Evolutionary conservation across 1,140 invertebrate genomes (phyloP).

Genomic region (Procambarus virginalis): DNA sequence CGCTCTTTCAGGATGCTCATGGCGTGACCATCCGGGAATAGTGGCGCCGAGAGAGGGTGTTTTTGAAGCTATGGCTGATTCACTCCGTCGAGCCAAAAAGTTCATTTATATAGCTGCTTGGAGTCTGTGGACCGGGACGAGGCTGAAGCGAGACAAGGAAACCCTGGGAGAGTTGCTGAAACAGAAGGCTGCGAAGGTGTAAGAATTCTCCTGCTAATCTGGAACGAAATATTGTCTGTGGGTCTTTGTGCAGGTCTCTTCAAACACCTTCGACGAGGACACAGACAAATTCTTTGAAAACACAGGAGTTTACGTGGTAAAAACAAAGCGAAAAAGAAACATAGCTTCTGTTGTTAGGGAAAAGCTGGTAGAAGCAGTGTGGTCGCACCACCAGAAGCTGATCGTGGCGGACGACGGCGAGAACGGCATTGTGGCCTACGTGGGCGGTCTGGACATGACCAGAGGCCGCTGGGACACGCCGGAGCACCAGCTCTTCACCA

Average conservation of each 20-base stretch:
- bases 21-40: neutral
- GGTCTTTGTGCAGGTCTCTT: constrained; percentile 39
- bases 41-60: neutral
- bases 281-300: constrained; percentile 49
- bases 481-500: constrained; percentile 44
- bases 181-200: constrained; percentile 38
- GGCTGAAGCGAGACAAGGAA: constrained; percentile 34
- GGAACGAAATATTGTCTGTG: constrained; percentile 54
- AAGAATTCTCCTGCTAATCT: constrained; percentile 37
- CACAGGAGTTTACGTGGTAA: constrained; percentile 30
- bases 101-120: constrained; percentile 62
- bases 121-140: constrained; percentile 44
- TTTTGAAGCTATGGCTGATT: constrained; percentile 40
- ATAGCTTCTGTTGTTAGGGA: neutral
- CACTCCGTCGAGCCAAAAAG: constrained; percentile 34
- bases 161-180: constrained; percentile 56
- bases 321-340: neutral
- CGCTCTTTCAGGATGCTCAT: constrained; percentile 57
- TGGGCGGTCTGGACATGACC: constrained; percentile 56
- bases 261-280: constrained; percentile 38
- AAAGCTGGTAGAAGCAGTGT: constrained; percentile 25
- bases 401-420: constrained; percentile 43
- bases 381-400: constrained; percentile 58
- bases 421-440: constrained; percentile 40
- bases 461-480: constrained; percentile 57